phyloP scores from a whole-genome alignment of 2,888 invertebrate genomes.

The Iselma pallidipennis region DNA sequence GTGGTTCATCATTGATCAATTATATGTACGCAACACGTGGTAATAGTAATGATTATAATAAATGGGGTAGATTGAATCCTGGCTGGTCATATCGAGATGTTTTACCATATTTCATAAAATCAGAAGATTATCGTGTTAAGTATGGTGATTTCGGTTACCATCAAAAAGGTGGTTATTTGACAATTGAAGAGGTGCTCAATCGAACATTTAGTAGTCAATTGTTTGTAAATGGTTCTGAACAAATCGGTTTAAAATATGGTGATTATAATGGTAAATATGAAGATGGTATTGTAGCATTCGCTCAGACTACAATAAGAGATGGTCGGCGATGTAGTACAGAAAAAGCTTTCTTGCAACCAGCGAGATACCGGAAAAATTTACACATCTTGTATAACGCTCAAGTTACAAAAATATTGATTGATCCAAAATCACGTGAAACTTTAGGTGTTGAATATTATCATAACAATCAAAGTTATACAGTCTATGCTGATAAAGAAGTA shows the following conservation, averaged over 20 bases:
- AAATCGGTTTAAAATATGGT: slow-evolving; percentile 67
- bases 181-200: slow-evolving; percentile 50
- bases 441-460: slow-evolving; percentile 70
- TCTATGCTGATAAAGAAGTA: slow-evolving; percentile 74
- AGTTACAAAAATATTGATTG: slow-evolving; percentile 69
- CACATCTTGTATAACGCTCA: slow-evolving; percentile 65
- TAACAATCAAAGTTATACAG: slow-evolving; percentile 53
- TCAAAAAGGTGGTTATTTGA: slow-evolving; percentile 51
- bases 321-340: slow-evolving; percentile 70
- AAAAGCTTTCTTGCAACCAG: slow-evolving; percentile 65
- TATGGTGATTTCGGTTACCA: no score
- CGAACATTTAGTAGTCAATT: slow-evolving; percentile 53
- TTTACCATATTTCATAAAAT: no score
- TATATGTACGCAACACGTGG: no score
- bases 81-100: slow-evolving; percentile 24
- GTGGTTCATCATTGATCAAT: slow-evolving; percentile 80
- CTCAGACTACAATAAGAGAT: slow-evolving; percentile 63
- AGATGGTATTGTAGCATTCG: slow-evolving; percentile 63
- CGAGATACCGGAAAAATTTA: slow-evolving; percentile 66
- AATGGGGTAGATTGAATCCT: slow-evolving; percentile 27
- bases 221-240: slow-evolving; percentile 65
- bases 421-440: no score
- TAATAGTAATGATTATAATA: slow-evolving; percentile 71
- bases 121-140: no score
- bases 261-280: slow-evolving; percentile 71